Conservation (phyloP, 1,140 invertebrate genomes). For the Solen grandis region DNA sequence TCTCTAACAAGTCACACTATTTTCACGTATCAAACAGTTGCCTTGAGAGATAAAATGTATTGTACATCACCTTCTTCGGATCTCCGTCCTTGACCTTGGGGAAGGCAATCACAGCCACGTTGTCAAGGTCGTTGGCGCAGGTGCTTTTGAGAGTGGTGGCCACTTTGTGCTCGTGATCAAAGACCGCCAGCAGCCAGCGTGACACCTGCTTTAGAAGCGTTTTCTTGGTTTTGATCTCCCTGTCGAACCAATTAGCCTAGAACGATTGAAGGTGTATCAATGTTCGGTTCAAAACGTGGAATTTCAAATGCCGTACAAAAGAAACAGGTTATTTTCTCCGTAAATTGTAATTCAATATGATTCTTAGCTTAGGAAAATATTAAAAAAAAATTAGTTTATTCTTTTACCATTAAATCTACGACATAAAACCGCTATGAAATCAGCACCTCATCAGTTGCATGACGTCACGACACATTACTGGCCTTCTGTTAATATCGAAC, state of each 20-base stretch:
- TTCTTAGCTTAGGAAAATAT: too few species aligned
- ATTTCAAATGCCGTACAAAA: too few species aligned
- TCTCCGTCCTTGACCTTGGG: background rate
- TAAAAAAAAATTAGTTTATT: too few species aligned
- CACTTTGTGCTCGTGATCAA: slow-evolving; percentile 3
- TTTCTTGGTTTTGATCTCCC: background rate
- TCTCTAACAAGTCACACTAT: background rate
- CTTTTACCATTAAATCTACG: too few species aligned
- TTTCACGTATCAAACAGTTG: background rate
- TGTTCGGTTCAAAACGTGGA: too few species aligned
- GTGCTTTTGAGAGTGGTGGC: background rate
- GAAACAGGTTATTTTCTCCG: too few species aligned
- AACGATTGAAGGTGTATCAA: too few species aligned
- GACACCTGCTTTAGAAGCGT: slow-evolving; percentile 18
- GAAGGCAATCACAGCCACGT: slow-evolving; percentile 32
- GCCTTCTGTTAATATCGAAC: too few species aligned
- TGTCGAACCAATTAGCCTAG: slow-evolving; percentile 38
- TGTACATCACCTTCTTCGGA: slow-evolving; percentile 1
- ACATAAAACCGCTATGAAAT: too few species aligned
- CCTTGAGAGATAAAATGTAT: background rate
- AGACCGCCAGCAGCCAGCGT: slow-evolving; percentile 23
- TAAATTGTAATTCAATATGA: too few species aligned
- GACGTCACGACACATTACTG: too few species aligned
- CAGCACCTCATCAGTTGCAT: too few species aligned
- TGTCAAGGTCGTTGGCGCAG: slow-evolving; percentile 22